Evolutionary conservation across 2,113 vertebrate genomes (phyloP), one percentile per base, ranked within the genome.

Genomic region (Trogon melanurus): DNA sequence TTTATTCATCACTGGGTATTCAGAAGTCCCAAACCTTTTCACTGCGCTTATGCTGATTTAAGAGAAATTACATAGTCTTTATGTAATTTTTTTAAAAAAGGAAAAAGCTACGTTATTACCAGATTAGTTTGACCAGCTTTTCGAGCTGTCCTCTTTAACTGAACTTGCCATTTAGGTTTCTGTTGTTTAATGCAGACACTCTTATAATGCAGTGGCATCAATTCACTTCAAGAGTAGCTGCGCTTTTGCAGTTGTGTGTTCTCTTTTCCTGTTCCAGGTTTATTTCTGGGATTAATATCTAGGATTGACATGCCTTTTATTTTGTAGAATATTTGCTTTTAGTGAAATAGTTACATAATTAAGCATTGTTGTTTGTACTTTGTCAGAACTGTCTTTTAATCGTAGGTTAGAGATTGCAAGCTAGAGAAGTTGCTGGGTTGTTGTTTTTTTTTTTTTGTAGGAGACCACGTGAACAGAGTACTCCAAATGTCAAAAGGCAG

Each of bases 401-500:
- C 34, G 2, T 80, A 16, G 65, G 0, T 72, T 88, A 64, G 45
- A 82, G 50, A 20, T 89, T 45, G 76, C 23, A 47, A 86, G 64
- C 9, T 61, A 79, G 25, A 89, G 16, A 34, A 74, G 6, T 86
- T 80, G 65, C 47, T 20, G 6, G 11, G 11, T 22, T 10, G 23
- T 36, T 50, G 6, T 18, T 17, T 29, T 47, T 7, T 15, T 11
- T 32, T 83, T 30, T 94, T 60, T 41, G 91, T 80, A 94, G 99
- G 98, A 98, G 99, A 94, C 97, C 91, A 79, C 97, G 97, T 30
- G 98, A 98, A 38, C 93, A 97, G 85, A 96, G 47, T 51, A 17
- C 87, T 97, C 72, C 97, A 60, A 69, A 96, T 54, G 79, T 96
- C 78, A 99, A 99, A 97, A 98, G 98, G 12, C 98, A 98, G 69